phyloP scores from a whole-genome alignment of 1,140 invertebrate genomes.

The Carposina sasakii region DNA sequence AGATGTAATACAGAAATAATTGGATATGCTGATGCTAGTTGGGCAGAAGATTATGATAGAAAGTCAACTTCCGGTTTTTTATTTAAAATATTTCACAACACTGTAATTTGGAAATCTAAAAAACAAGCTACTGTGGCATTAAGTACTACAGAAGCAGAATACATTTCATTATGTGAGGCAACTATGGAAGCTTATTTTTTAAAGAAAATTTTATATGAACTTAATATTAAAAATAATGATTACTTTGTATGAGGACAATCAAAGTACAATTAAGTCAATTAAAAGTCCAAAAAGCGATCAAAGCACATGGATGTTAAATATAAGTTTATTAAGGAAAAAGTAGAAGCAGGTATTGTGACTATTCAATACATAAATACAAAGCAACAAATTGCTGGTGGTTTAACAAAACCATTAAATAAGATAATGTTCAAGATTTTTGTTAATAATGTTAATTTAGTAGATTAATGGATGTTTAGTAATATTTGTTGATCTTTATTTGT shows the following conservation, averaged over 20 bases:
- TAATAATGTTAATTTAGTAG: background rate
- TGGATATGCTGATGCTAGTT: background rate
- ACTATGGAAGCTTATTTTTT: conserved; percentile 24
- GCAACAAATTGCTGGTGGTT: background rate
- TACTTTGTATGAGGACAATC: background rate
- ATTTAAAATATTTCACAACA: conserved; percentile 33
- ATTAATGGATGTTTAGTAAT: background rate
- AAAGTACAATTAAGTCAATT: background rate
- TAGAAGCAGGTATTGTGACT: background rate
- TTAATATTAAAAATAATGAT: background rate
- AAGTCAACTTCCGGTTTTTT: conserved; percentile 30
- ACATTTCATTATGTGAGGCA: conserved; percentile 23
- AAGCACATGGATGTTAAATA: background rate
- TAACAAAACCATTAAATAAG: conserved; percentile 1
- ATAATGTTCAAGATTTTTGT: background rate
- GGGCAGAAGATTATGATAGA: conserved; percentile 9
- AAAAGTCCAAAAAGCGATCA: background rate
- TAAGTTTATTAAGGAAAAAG: background rate
- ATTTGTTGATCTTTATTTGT: background rate
- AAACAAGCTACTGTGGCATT: conserved; percentile 43
- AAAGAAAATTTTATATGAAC: background rate
- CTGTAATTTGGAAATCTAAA: conserved; percentile 27
- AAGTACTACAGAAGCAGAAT: conserved; percentile 51
- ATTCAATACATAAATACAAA: background rate
- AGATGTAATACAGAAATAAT: too few relatives aligned